Evolutionary conservation across 2,797 vertebrate species (phyloP).

Genomic region (Muraenolepis orangiensis): DNA sequence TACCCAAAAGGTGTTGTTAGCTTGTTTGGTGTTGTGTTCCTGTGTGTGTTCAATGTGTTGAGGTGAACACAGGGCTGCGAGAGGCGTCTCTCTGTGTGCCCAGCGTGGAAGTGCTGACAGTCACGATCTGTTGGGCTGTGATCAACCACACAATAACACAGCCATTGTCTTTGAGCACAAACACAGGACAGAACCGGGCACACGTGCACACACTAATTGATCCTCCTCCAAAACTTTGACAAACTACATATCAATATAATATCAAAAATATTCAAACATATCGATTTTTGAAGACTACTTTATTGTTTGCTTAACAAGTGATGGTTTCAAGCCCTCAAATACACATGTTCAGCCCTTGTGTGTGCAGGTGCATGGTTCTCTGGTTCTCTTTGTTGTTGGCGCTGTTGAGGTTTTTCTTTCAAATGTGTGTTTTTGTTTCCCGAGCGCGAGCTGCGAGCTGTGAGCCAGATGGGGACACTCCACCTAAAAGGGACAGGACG

Average conservation of each 20-base stretch:
- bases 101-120: neutral
- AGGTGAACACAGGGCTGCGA: neutral
- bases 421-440: constrained; percentile 17
- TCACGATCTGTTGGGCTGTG: neutral
- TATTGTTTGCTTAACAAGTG: too few species aligned
- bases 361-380: too few species aligned
- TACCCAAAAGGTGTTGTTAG: neutral
- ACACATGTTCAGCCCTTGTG: too few species aligned
- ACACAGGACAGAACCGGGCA: too few species aligned
- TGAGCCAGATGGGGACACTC: constrained; percentile 50
- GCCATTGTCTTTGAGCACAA: too few species aligned
- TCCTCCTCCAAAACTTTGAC: too few species aligned
- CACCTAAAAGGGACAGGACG: constrained; percentile 34
- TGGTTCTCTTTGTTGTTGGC: neutral
- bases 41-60: neutral
- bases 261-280: too few species aligned
- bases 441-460: constrained; percentile 40
- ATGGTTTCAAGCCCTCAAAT: too few species aligned
- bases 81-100: too few species aligned
- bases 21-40: neutral
- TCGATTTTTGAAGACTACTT: too few species aligned
- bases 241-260: too few species aligned
- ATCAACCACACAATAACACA: neutral
- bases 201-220: too few species aligned
- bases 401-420: neutral